These are phyloP conservation scores for Meganola albula DNA, from an alignment of 2,888 invertebrate genomes.

Conservation along the genomic window DNA sequence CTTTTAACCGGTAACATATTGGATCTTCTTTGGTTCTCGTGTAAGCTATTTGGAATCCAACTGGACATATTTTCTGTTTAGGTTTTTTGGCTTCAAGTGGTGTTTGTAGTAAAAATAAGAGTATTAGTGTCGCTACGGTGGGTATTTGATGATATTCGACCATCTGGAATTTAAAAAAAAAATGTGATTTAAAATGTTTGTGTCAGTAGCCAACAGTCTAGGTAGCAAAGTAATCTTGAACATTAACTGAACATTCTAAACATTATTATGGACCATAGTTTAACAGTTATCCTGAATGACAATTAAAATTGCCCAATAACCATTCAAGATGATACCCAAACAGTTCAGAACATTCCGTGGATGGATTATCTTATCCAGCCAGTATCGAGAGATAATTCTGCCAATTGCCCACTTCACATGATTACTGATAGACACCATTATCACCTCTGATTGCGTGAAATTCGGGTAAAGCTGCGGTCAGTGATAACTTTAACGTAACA, in stretches of 20 bases:
- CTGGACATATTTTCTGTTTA: constrained; percentile 43
- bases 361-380: too few relatives aligned
- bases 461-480: constrained; percentile 8
- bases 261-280: too few relatives aligned
- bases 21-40: constrained; percentile 31
- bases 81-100: constrained; percentile 30
- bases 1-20: constrained; percentile 58
- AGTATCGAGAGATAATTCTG: constrained; percentile 30
- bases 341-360: too few relatives aligned
- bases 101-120: constrained; percentile 33
- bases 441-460: constrained; percentile 29
- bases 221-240: too few relatives aligned
- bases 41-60: constrained; percentile 50
- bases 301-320: too few relatives aligned
- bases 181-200: too few relatives aligned
- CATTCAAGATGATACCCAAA: too few relatives aligned
- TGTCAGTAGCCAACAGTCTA: too few relatives aligned
- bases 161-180: constrained; percentile 44
- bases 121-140: constrained; percentile 26
- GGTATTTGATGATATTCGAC: constrained; percentile 27
- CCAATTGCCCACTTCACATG: constrained; percentile 35
- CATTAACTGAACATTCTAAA: too few relatives aligned
- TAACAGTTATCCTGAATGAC: too few relatives aligned
- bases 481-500: too few relatives aligned
- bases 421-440: constrained; percentile 32